Evolutionary conservation across 2,888 invertebrate genomes (phyloP).

Genomic region (Branchellion lobata): DNA sequence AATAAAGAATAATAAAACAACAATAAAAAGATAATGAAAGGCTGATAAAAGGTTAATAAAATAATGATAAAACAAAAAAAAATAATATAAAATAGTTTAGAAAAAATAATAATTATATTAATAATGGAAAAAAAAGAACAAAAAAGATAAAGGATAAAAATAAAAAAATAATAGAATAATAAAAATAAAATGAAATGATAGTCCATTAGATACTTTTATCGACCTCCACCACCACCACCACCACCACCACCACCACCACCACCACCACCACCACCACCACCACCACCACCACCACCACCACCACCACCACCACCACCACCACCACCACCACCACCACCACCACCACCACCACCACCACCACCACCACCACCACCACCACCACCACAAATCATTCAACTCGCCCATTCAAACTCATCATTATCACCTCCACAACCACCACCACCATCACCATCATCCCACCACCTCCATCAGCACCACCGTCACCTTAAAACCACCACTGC

Average conservation of each 20-base stretch:
- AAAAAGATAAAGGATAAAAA: not conserved
- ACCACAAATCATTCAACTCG: too few species aligned
- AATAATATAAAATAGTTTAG: not conserved
- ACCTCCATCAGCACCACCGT: too few species aligned
- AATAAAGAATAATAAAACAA: too few species aligned
- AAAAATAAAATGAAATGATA: not conserved
- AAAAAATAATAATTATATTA: not conserved
- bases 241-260: too few species aligned
- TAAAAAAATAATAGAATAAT: not conserved
- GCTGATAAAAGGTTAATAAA: not conserved
- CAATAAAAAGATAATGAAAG: too few species aligned
- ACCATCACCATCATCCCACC: too few species aligned
- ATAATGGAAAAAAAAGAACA: not conserved
- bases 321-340: slow-evolving; percentile 1
- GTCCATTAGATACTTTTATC: not conserved
- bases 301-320: slow-evolving; percentile 3
- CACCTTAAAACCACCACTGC: too few species aligned
- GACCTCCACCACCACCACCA: not conserved
- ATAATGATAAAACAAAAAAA: not conserved
- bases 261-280: not conserved
- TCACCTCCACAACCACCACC: too few species aligned
- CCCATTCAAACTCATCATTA: too few species aligned
- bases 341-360: not conserved
- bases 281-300: slow-evolving; percentile 3
- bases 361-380: not conserved